phyloP scores from a whole-genome alignment of 2,797 vertebrate genomes.

The Oreonectes daqikongensis region DNA sequence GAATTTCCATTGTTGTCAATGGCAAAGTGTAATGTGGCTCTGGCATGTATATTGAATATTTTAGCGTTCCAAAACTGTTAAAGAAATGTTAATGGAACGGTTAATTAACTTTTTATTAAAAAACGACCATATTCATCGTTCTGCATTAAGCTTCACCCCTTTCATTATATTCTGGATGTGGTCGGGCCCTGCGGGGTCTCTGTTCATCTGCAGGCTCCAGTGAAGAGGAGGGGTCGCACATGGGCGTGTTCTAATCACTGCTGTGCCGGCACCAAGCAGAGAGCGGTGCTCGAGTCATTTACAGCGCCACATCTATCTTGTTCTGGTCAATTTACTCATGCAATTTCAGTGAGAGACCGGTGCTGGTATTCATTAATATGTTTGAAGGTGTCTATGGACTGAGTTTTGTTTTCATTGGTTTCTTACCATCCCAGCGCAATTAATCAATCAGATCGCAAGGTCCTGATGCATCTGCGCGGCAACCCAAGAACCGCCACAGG shows the following conservation, averaged over 20 bases:
- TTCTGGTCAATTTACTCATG: constrained; percentile 77
- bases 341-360: constrained; percentile 68
- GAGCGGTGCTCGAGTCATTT: constrained; percentile 81
- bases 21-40: neutral
- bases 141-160: neutral
- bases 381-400: constrained; percentile 33
- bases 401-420: constrained; percentile 46
- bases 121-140: neutral
- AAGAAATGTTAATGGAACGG: neutral
- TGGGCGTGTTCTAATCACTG: constrained; percentile 78
- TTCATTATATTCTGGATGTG: constrained; percentile 74
- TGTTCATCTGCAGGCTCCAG: constrained; percentile 70
- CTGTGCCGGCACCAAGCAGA: constrained; percentile 72
- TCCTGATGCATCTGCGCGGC: constrained; percentile 16
- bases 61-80: neutral
- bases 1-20: neutral
- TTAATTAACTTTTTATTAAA: neutral
- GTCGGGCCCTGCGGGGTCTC: constrained; percentile 68
- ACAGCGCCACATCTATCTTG: constrained; percentile 77
- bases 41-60: neutral
- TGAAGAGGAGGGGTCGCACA: constrained; percentile 75
- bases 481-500: constrained; percentile 19
- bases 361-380: constrained; percentile 73
- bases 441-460: constrained; percentile 65
- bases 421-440: constrained; percentile 60